phyloP scores from a whole-genome alignment of 2,113 vertebrate species.

The Tetraodon nigroviridis region DNA sequence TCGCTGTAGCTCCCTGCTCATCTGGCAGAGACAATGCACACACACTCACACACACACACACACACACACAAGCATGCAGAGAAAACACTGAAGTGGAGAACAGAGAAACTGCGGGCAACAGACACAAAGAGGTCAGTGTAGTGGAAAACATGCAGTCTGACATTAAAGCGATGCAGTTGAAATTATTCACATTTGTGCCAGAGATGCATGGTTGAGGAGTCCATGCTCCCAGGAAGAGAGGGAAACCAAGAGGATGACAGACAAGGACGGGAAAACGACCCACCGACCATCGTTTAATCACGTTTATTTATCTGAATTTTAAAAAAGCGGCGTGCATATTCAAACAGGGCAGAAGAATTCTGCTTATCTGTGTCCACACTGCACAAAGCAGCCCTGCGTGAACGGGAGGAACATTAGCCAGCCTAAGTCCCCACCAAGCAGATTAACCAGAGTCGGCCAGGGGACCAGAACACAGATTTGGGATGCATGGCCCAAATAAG shows the following conservation, averaged over 20 bases:
- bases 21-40: conserved; percentile 32
- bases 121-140: conserved; percentile 69
- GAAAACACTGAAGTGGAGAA: conserved; percentile 13
- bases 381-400: conserved; percentile 30
- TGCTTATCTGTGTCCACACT: conserved; percentile 48
- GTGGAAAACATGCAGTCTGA: conserved; percentile 63
- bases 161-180: conserved; percentile 63
- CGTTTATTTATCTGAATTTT: conserved; percentile 2
- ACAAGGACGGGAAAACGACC: neutral
- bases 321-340: conserved; percentile 4
- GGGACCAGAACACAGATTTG: conserved; percentile 56
- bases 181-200: conserved; percentile 32
- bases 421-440: conserved; percentile 54
- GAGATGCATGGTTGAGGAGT: conserved; percentile 20
- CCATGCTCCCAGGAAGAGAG: neutral
- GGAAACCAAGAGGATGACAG: conserved; percentile 6
- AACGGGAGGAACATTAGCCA: conserved; percentile 45
- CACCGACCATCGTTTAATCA: conserved; percentile 22
- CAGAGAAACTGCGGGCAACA: conserved; percentile 47
- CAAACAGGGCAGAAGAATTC: neutral
- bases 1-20: conserved; percentile 32
- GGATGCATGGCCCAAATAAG: conserved; percentile 59
- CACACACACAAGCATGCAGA: conserved; percentile 15
- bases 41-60: conserved; percentile 13
- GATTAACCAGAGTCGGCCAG: conserved; percentile 53